Base-by-base conservation (phyloP, 37 sponge, comb jelly and placozoan species). In the Sycon ciliatum region DNA sequence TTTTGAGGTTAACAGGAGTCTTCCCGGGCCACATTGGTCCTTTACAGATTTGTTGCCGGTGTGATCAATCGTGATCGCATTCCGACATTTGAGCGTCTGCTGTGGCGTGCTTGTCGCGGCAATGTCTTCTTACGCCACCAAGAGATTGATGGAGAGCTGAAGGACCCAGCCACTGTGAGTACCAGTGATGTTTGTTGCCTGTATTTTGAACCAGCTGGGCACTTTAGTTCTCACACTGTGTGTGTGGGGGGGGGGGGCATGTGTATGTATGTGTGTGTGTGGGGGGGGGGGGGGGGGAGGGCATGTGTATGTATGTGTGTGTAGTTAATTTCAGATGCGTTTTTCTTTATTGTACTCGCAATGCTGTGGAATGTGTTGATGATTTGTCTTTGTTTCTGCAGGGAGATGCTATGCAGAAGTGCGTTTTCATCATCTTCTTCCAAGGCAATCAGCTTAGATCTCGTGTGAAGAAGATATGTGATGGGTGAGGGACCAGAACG, bases 21-120 rank as follows among this genome's bases (percentile, higher is more conserved):
- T n/a, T n/a, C n/a, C n/a, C n/a, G n/a, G n/a, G n/a, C n/a, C n/a
- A n/a, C n/a, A n/a, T n/a, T n/a, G n/a, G n/a, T n/a, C n/a, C n/a
- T n/a, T n/a, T n/a, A n/a, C n/a, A 98, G 93, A 67, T 98, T 98
- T 84, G 85, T 98, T 53, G 80, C 94, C 58, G 99, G 99, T 66
- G 94, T 93, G 36, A 98, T 98, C 46, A 71, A 69, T 32, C 70
- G 87, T n/a, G 87, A 93, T 60, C 65, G 82, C 7, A 49, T 98
- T 64, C 80, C 81, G 18, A 72, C 76, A 11, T 98, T 98, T 81
- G 94, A 98, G 73, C 84, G 90, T 33, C 88, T 98, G 5, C 77
- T 98, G 76, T 98, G 99, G 99, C 79, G 99, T 71, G 99, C 94
- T 11, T 89, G 91, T 63, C 87, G 90, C 73, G 99, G 99, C 0